Base-by-base conservation (phyloP, 92 coral and sea anemone species). In the Pocillopora grandis region DNA sequence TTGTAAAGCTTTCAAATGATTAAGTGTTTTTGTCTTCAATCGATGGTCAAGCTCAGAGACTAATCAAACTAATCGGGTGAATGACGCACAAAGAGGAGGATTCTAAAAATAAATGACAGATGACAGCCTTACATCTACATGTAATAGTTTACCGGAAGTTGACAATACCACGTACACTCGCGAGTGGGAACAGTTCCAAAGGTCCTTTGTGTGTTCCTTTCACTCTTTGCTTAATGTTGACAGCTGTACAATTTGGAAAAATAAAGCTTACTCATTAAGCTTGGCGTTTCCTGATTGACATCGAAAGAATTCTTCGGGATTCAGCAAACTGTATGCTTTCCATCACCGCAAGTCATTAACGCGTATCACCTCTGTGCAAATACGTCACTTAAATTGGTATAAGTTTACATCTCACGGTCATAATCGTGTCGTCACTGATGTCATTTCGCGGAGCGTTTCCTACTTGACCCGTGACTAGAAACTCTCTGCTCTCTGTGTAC, bases 361-460 rank as follows among this genome's bases (percentile, higher is more conserved):
- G 69, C 18, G 12, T 10, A 35, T 35, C 76, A 80, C 69, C 66
- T 19, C 23, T 71, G 77, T 81, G 85, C 61, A 72, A 81, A 81
- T 65, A 71, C 56, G 58, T 12, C 57, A 69, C 72, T 5, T 1
- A 69, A 69, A n/a, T 20, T 57, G 70, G 58, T 14, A 58, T 71
- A 35, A 58, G 23, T 58, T 80, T 70, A 81, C 85, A 81, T 21
- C 52, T 42, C 33, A 37, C 70, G 6, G 77, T 36, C 85, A 81
- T 58, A 59, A 37, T 52, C 10, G 8, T 16, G 57, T 33, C 17
- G 69, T 49, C 17, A 33, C 19, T 12, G 23, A 19, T 76, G 21
- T 58, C 5, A 21, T 12, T 49, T 21, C 9, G 15, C 49, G 23
- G 23, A 14, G 58, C 36, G 18, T 58, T 23, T 55, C 58, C 9